Conservation (phyloP, 2,113 vertebrate genomes). For the Sapayoa aenigma region DNA sequence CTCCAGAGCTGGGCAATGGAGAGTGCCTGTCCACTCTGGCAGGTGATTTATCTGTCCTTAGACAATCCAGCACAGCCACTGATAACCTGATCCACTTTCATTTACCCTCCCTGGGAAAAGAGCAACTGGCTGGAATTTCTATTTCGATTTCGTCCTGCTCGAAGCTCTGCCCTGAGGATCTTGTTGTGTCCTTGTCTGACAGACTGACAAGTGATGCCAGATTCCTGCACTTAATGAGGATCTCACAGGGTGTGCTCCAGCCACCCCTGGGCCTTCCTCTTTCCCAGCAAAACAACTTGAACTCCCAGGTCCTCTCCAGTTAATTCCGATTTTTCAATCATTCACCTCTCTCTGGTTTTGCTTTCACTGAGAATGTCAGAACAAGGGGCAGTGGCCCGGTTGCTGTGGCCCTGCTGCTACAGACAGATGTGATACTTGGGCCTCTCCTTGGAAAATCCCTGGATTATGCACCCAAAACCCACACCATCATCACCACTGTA, state of each 20-base stretch:
- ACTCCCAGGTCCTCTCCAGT: fast-evolving
- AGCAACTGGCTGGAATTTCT: neutral
- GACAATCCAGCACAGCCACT: neutral
- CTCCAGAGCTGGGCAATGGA: neutral
- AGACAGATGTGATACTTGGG: fast-evolving
- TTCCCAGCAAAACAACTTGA: neutral
- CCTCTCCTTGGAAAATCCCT: neutral
- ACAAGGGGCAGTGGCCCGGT: neutral
- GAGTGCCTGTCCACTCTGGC: neutral
- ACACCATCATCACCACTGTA: neutral
- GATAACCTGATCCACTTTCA: neutral
- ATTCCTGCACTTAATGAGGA: neutral
- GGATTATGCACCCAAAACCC: neutral
- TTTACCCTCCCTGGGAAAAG: neutral
- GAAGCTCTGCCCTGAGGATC: neutral
- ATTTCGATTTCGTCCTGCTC: neutral
- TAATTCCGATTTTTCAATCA: neutral
- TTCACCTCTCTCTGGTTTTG: neutral
- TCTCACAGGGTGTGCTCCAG: neutral
- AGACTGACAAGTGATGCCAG: neutral
- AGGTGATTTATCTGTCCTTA: neutral
- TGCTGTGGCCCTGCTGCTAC: neutral
- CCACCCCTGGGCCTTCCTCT: neutral
- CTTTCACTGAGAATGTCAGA: neutral
- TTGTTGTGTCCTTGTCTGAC: neutral